phyloP scores from a whole-genome alignment of 2,888 invertebrate genomes.

The Apamea sordens region DNA sequence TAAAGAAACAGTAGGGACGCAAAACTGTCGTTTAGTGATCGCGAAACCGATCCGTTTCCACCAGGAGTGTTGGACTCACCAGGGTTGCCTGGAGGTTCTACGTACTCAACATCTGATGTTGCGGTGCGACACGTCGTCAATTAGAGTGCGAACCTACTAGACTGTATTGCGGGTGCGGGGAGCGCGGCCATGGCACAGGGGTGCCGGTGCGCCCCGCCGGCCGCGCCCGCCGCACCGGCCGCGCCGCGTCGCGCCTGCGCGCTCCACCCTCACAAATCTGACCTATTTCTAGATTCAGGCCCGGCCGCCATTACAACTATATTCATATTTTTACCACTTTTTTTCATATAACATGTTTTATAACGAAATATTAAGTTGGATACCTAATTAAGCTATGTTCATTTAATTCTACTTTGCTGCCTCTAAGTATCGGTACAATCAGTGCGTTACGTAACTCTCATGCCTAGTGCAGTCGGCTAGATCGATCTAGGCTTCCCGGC shows the following conservation, averaged over 20 bases:
- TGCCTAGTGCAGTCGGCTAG: slow-evolving; percentile 38
- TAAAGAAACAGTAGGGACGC: slow-evolving; percentile 67
- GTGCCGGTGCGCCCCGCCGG: slow-evolving; percentile 68
- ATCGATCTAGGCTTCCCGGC: slow-evolving; percentile 54
- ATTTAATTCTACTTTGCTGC: neutral
- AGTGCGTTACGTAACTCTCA: slow-evolving; percentile 37
- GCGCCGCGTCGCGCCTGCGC: slow-evolving; percentile 74
- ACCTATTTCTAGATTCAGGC: slow-evolving; percentile 77
- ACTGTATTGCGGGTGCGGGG: slow-evolving; percentile 75
- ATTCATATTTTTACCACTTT: slow-evolving; percentile 19
- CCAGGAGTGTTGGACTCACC: slow-evolving; percentile 79
- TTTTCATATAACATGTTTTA: neutral
- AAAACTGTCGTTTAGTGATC: slow-evolving; percentile 69
- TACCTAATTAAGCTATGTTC: neutral
- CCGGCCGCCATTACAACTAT: slow-evolving; percentile 54
- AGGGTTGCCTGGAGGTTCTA: slow-evolving; percentile 73
- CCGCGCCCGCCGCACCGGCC: slow-evolving; percentile 34
- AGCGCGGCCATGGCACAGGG: slow-evolving; percentile 59
- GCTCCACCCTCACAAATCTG: slow-evolving; percentile 64
- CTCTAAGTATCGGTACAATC: slow-evolving; percentile 10
- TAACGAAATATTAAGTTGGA: neutral
- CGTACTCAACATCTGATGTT: slow-evolving; percentile 73
- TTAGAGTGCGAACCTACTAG: slow-evolving; percentile 72
- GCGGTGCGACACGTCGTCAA: slow-evolving; percentile 70
- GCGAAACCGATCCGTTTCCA: slow-evolving; percentile 64